Evolutionary conservation across 2,113 vertebrate species (phyloP).

Genomic region (Gobiocypris rarus): DNA sequence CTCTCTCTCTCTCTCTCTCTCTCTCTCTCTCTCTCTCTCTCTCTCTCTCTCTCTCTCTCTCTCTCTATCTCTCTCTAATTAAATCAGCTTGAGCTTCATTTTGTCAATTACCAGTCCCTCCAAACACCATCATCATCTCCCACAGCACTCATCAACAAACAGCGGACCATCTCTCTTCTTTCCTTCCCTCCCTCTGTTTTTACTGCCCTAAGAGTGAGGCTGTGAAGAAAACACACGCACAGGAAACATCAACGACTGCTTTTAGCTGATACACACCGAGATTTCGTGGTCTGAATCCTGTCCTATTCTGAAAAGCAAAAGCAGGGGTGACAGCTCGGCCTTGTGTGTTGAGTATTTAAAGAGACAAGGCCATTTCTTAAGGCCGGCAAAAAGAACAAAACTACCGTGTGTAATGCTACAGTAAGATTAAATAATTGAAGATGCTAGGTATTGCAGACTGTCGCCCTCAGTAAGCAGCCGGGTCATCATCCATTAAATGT

Average conservation of each 20-base stretch:
- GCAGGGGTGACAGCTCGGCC: slow-evolving; percentile 68
- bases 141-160: slow-evolving; percentile 37
- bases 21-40: slow-evolving; percentile 33
- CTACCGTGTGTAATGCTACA: slow-evolving; percentile 69
- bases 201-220: slow-evolving; percentile 43
- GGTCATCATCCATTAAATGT: slow-evolving; percentile 63
- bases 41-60: neutral
- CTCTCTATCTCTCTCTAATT: slow-evolving; percentile 51
- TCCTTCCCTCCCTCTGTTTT: slow-evolving; percentile 38
- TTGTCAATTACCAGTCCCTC: slow-evolving; percentile 46
- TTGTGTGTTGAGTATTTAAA: slow-evolving; percentile 55
- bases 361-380: slow-evolving; percentile 64
- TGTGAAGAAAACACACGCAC: slow-evolving; percentile 12
- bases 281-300: neutral
- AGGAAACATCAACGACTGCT: slow-evolving; percentile 59
- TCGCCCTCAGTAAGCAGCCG: neutral
- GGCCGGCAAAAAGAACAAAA: slow-evolving; percentile 61
- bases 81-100: slow-evolving; percentile 44
- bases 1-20: neutral
- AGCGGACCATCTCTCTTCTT: neutral
- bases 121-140: slow-evolving; percentile 16
- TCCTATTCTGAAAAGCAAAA: slow-evolving; percentile 61
- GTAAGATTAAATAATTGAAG: slow-evolving; percentile 74
- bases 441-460: neutral
- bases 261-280: slow-evolving; percentile 55